Conservation (phyloP, 1,140 invertebrate genomes). For the Lethrus apterus region DNA sequence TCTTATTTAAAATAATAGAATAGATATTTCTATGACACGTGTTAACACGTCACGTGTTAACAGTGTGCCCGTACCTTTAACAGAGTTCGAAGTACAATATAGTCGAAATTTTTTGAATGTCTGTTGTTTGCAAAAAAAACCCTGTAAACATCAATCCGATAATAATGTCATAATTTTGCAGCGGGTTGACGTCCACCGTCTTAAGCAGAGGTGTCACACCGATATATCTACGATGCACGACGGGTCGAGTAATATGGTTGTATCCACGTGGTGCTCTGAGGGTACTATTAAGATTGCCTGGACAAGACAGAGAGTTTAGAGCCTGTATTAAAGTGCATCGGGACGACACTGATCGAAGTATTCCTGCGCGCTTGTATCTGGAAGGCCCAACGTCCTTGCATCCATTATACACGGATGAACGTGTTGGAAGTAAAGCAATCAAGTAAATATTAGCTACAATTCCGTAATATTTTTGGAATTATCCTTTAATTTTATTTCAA, state of each 20-base stretch:
- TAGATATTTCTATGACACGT: too few species aligned
- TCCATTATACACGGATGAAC: constrained; percentile 54
- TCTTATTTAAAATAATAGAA: too few species aligned
- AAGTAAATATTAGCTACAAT: constrained; percentile 32
- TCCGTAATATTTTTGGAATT: neutral
- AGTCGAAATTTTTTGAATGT: too few species aligned
- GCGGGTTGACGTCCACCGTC: constrained; percentile 44
- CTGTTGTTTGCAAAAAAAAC: too few species aligned
- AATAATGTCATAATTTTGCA: too few species aligned
- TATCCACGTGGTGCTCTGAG: constrained; percentile 68
- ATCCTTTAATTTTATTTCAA: neutral
- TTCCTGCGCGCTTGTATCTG: constrained; percentile 59
- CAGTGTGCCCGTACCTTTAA: too few species aligned
- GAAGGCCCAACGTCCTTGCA: constrained; percentile 57
- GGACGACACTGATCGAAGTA: constrained; percentile 25
- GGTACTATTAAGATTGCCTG: constrained; percentile 55
- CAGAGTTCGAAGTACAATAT: too few species aligned
- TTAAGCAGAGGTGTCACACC: constrained; percentile 59
- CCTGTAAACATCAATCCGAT: too few species aligned
- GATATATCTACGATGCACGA: constrained; percentile 67
- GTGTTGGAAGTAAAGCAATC: constrained; percentile 50
- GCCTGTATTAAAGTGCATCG: constrained; percentile 57
- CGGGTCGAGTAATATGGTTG: constrained; percentile 62
- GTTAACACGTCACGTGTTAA: too few species aligned
- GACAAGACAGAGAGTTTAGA: constrained; percentile 56